These are phyloP conservation scores for Tipula vernalis DNA, from an alignment of 2,888 invertebrate species.

Conservation along the genomic window DNA sequence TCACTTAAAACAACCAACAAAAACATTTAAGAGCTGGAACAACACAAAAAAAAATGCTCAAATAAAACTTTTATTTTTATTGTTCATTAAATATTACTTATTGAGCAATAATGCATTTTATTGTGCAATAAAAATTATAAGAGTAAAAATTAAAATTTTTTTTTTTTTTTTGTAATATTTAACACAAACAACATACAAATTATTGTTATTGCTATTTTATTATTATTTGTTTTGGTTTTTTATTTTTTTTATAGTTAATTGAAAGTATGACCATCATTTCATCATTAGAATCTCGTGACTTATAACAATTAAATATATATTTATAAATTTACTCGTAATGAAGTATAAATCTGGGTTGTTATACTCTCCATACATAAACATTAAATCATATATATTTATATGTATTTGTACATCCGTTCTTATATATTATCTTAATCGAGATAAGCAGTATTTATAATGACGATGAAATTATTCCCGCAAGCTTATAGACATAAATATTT, in stretches of 20 bases:
- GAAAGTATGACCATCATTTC: neutral
- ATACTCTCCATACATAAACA: neutral
- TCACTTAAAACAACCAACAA: neutral
- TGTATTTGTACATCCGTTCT: neutral
- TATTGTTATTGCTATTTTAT: neutral
- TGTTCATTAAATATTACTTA: slow-evolving; percentile 10
- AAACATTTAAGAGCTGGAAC: neutral
- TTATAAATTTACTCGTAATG: neutral
- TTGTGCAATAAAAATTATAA: slow-evolving; percentile 4
- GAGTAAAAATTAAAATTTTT: too few relatives aligned
- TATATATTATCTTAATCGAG: neutral
- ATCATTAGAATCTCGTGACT: neutral
- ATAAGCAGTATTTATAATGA: neutral
- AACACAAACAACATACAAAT: neutral
- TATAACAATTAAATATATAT: neutral
- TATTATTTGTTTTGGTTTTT: neutral
- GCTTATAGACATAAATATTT: too few relatives aligned
- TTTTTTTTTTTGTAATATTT: neutral
- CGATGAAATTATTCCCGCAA: neutral
- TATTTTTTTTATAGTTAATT: neutral
- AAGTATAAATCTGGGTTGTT: neutral
- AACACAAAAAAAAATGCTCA: neutral
- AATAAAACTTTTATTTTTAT: neutral
- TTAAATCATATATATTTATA: neutral
- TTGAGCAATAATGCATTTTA: slow-evolving; percentile 8